phyloP scores from a whole-genome alignment of 1,140 invertebrate genomes.

The Leucophenga varia region DNA sequence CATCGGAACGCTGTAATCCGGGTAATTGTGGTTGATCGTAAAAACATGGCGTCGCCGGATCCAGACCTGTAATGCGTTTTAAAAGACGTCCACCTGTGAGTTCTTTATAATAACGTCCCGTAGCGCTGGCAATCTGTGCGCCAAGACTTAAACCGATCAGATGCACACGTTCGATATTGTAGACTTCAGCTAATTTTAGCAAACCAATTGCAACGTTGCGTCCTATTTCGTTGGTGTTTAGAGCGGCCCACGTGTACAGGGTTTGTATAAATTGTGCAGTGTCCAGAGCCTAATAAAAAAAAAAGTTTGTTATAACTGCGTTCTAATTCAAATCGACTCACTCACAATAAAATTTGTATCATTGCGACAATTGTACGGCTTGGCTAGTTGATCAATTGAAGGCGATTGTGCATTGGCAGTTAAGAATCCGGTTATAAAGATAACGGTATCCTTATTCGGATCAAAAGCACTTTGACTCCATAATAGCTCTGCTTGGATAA shows the following conservation, averaged over 20 bases:
- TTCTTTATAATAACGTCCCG: conserved; percentile 47
- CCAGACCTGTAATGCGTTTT: conserved; percentile 64
- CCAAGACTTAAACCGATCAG: conserved; percentile 50
- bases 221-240: conserved; percentile 23
- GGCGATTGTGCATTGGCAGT: too few species aligned
- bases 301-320: background rate
- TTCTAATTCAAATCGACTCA: background rate
- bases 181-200: conserved; percentile 4
- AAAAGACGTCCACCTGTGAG: conserved; percentile 37
- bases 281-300: conserved; percentile 11
- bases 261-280: conserved; percentile 21
- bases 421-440: too few species aligned
- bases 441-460: too few species aligned
- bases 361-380: conserved; percentile 10
- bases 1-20: conserved; percentile 58
- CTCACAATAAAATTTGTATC: conserved; percentile 15
- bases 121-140: conserved; percentile 57
- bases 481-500: too few species aligned
- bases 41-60: conserved; percentile 69
- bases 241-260: conserved; percentile 24
- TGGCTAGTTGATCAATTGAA: conserved; percentile 2
- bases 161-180: conserved; percentile 21
- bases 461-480: too few species aligned
- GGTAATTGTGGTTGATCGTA: conserved; percentile 49
- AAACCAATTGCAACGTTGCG: conserved; percentile 14